phyloP scores from a whole-genome alignment of 2,797 vertebrate genomes.

The Rhinella marina region DNA sequence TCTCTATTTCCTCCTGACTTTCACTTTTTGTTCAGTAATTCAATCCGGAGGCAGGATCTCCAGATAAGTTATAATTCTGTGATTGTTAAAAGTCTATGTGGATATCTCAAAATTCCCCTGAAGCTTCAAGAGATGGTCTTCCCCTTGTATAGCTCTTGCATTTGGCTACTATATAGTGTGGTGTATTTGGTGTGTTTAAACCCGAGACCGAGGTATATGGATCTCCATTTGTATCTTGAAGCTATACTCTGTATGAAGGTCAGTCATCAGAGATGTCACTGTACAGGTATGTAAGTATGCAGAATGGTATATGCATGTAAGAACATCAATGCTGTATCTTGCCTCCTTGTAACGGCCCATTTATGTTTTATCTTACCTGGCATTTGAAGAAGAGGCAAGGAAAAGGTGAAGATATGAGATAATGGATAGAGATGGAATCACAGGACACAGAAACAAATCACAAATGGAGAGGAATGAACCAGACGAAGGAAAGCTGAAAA shows the following conservation, averaged over 20 bases:
- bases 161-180: too few species aligned
- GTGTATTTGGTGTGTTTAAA: too few species aligned
- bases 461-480: conserved; percentile 77
- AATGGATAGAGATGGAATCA: conserved; percentile 76
- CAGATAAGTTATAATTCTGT: neutral
- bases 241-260: neutral
- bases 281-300: neutral
- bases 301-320: neutral
- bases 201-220: neutral
- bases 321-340: neutral
- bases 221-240: neutral
- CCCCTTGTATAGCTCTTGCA: too few species aligned
- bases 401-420: conserved; percentile 74
- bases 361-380: conserved; percentile 69
- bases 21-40: neutral
- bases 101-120: too few species aligned
- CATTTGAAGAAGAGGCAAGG: conserved; percentile 73
- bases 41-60: neutral
- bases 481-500: conserved; percentile 72
- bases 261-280: neutral
- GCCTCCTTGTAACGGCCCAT: neutral
- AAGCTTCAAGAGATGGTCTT: too few species aligned
- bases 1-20: neutral
- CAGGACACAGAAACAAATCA: conserved; percentile 77
- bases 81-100: neutral